These are phyloP conservation scores for Axinella damicornis DNA, from an alignment of 37 sponge, comb jelly and placozoan genomes.

Conservation along the genomic window DNA sequence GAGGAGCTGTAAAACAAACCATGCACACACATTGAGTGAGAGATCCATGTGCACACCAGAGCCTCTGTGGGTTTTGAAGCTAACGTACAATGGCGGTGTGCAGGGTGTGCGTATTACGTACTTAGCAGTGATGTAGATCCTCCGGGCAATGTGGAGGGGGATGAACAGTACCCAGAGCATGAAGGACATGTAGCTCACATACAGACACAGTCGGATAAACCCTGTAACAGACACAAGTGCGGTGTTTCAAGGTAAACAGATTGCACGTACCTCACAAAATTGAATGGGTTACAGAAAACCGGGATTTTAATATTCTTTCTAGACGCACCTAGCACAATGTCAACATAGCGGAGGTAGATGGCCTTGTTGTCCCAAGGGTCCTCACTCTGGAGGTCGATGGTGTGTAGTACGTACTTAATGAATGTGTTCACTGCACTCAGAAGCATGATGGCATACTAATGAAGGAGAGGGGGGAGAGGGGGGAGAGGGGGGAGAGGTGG, in stretches of 20 bases:
- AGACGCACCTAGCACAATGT: conserved; percentile 73
- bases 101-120: conserved; percentile 29
- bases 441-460: conserved; percentile 94
- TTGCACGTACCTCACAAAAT: background rate
- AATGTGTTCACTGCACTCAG: conserved; percentile 63
- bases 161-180: conserved; percentile 93
- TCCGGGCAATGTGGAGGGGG: conserved; percentile 93
- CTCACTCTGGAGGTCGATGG: conserved; percentile 91
- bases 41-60: background rate
- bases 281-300: background rate
- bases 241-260: too few relatives aligned
- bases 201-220: conserved; percentile 75
- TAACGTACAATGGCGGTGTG: too few relatives aligned
- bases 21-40: background rate
- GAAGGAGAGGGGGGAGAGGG: background rate
- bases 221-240: conserved; percentile 44
- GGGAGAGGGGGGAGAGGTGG: too few relatives aligned
- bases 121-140: conserved; percentile 90
- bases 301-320: background rate
- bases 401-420: conserved; percentile 91
- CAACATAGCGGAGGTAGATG: conserved; percentile 88
- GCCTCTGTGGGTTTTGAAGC: too few relatives aligned
- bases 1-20: too few relatives aligned
- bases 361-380: conserved; percentile 99
- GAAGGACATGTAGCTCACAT: conserved; percentile 84